A percentile compares a stretch with the other conserved stretches of the same genome.
phyloP scores from a whole-genome alignment of 2,888 invertebrate genomes.

The Calliphora vomitoria region DNA sequence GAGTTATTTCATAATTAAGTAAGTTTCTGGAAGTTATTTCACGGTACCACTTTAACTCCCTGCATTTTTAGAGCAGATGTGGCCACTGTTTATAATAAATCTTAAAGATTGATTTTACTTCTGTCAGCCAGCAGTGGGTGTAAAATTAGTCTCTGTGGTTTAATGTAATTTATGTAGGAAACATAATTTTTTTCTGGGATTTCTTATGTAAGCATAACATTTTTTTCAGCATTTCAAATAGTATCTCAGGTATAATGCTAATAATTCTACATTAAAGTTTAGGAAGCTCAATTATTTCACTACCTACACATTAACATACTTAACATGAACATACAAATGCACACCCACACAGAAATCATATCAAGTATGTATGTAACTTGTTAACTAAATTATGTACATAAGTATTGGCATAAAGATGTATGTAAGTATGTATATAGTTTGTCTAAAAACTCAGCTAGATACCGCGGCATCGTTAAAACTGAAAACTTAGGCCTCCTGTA shows the following conservation, averaged over 20 bases:
- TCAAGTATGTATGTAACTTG: not conserved
- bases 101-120: no score
- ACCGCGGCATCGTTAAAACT: conserved; percentile 29
- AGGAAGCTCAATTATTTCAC: conserved; percentile 17
- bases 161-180: no score
- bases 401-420: not conserved
- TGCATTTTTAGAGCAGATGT: no score
- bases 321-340: conserved; percentile 1
- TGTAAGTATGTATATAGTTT: conserved; percentile 24
- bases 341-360: not conserved
- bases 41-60: no score
- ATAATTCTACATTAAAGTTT: not conserved
- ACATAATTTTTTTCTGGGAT: no score
- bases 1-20: no score
- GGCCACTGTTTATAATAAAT: no score
- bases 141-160: no score
- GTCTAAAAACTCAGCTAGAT: not conserved
- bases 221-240: not conserved
- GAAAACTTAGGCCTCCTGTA: conserved; percentile 41
- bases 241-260: not conserved
- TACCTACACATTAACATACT: conserved; percentile 14
- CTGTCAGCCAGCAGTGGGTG: no score
- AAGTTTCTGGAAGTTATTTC: no score
- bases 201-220: no score
- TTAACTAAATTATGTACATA: conserved; percentile 12